These are phyloP conservation scores for Osedax frankpressi DNA, from an alignment of 2,888 invertebrate species.

Conservation along the genomic window DNA sequence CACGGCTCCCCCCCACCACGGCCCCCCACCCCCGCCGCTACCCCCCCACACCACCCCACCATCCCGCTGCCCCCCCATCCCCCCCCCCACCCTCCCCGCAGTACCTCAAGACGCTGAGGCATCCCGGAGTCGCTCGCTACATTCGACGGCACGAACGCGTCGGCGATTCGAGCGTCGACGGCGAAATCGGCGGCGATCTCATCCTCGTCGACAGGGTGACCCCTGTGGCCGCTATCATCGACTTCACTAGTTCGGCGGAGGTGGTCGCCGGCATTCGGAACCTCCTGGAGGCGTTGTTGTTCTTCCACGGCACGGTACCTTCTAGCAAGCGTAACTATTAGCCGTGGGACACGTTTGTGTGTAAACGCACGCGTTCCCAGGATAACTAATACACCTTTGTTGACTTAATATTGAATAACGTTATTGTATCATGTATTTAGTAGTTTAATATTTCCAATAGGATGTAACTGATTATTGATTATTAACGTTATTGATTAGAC, in stretches of 20 bases:
- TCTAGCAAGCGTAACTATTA: no score
- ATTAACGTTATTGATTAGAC: no score
- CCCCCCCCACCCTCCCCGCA: conserved; percentile 56
- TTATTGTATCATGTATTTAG: no score
- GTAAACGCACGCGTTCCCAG: no score
- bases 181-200: conserved; percentile 55
- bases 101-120: conserved; percentile 72
- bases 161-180: no score
- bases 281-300: neutral
- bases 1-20: neutral
- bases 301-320: neutral
- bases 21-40: neutral
- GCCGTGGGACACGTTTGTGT: no score
- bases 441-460: no score
- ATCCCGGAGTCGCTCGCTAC: conserved; percentile 72
- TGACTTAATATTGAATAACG: no score
- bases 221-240: conserved; percentile 52
- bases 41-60: conserved; percentile 40
- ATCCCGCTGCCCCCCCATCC: conserved; percentile 72
- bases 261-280: neutral
- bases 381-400: no score
- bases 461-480: no score
- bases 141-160: conserved; percentile 52
- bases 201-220: conserved; percentile 70
- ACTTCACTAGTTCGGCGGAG: neutral